Conservation (phyloP, 1,140 invertebrate species). For the Mamestra configurata region DNA sequence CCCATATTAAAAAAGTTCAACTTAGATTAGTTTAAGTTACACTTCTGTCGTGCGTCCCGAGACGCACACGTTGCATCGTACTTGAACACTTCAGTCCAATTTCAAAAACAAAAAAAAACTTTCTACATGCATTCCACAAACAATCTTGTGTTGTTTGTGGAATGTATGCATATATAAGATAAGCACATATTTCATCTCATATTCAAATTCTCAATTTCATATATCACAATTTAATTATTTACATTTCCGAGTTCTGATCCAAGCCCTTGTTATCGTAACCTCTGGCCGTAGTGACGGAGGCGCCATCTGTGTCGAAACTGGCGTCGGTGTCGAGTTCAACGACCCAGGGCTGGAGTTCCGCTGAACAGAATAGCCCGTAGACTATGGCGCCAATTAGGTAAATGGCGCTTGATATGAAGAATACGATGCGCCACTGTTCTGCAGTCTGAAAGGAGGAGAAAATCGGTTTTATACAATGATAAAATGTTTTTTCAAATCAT, state of each 20-base stretch:
- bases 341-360: slow-evolving; percentile 94
- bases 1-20: too few species aligned
- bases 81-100: too few species aligned
- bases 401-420: slow-evolving; percentile 93
- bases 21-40: too few species aligned
- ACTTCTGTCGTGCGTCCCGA: too few species aligned
- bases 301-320: slow-evolving; percentile 79
- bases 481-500: too few species aligned
- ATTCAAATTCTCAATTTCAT: background rate
- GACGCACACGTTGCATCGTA: too few species aligned
- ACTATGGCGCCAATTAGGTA: slow-evolving; percentile 93
- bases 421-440: slow-evolving; percentile 94
- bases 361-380: slow-evolving; percentile 94
- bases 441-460: slow-evolving; percentile 89
- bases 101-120: too few species aligned
- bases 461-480: slow-evolving; percentile 33
- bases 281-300: slow-evolving; percentile 75
- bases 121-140: too few species aligned
- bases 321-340: slow-evolving; percentile 79
- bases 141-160: too few species aligned
- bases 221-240: background rate
- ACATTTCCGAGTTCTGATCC: slow-evolving; percentile 77
- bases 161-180: too few species aligned
- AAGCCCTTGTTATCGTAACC: slow-evolving; percentile 81
- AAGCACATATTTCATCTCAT: background rate